These are phyloP conservation scores for Melanerpes formicivorus DNA, from an alignment of 2,113 vertebrate species.

Conservation along the genomic window DNA sequence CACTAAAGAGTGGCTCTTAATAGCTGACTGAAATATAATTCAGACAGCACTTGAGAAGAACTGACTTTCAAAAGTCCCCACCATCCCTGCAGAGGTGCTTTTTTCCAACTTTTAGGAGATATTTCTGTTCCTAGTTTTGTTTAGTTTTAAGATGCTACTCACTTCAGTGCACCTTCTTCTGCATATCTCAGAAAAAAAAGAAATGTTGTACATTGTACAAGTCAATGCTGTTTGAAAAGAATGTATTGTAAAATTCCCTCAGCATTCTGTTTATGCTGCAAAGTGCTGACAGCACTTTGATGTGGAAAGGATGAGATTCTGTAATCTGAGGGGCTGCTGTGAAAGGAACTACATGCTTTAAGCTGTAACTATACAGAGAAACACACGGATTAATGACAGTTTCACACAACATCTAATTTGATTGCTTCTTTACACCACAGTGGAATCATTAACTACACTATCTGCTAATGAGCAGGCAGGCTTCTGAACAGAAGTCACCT, in stretches of 20 bases:
- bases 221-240: conserved; percentile 38
- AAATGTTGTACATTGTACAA: conserved; percentile 16
- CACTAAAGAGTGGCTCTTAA: neutral
- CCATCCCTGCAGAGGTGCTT: neutral
- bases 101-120: neutral
- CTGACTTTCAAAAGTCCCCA: neutral
- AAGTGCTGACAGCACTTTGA: conserved; percentile 36
- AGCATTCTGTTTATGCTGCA: neutral
- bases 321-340: conserved; percentile 35
- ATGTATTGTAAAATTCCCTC: conserved; percentile 44
- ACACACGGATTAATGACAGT: neutral
- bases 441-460: neutral
- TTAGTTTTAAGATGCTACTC: neutral
- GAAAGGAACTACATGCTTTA: conserved; percentile 5
- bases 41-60: neutral
- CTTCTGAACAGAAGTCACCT: conserved; percentile 26
- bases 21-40: neutral
- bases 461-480: conserved; percentile 45
- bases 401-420: conserved; percentile 27
- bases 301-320: conserved; percentile 42
- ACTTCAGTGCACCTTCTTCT: neutral
- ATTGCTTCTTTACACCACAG: neutral
- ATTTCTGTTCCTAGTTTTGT: neutral
- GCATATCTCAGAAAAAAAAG: conserved; percentile 12
- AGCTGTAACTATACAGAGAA: conserved; percentile 13